A percentile compares a stretch with the other conserved stretches of the same genome.
phyloP scores from a whole-genome alignment of 2,113 vertebrate genomes.

The Guaruba guarouba region DNA sequence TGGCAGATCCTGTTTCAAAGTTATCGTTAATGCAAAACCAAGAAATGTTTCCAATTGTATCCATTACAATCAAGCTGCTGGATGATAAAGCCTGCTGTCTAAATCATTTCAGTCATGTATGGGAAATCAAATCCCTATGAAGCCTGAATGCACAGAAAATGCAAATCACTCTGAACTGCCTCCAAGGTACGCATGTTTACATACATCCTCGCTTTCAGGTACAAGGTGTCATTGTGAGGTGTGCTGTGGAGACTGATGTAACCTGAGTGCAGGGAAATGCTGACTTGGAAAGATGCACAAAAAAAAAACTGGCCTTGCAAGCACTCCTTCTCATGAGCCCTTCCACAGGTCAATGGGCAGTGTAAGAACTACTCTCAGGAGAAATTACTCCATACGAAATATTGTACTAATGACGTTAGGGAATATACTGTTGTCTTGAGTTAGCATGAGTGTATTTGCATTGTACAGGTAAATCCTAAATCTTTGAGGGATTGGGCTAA shows the following conservation, averaged over 20 bases:
- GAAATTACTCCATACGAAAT: not conserved
- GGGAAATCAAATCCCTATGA: constrained; percentile 53
- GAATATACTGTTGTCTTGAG: accelerated
- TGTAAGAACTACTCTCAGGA: accelerated
- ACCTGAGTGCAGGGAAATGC: constrained; percentile 4
- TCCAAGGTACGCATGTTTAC: not conserved
- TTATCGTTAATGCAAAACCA: constrained; percentile 39
- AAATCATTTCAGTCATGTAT: constrained; percentile 25
- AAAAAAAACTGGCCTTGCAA: not conserved
- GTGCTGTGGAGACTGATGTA: not conserved
- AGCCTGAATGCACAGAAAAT: constrained; percentile 36
- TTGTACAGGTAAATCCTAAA: not conserved
- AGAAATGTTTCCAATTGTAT: constrained; percentile 42
- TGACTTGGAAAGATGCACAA: constrained; percentile 19
- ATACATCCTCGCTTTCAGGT: not conserved
- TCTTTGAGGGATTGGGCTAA: not conserved
- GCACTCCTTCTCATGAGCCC: not conserved
- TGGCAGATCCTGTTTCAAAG: constrained; percentile 59
- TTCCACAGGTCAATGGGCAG: not conserved
- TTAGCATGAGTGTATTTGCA: not conserved
- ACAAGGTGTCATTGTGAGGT: constrained; percentile 53
- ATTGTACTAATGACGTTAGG: not conserved
- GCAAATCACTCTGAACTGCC: not conserved
- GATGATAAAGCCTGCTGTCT: not conserved
- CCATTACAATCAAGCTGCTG: constrained; percentile 20